Conservation (phyloP, 1,140 invertebrate species). For the Antheraea mylitta region DNA sequence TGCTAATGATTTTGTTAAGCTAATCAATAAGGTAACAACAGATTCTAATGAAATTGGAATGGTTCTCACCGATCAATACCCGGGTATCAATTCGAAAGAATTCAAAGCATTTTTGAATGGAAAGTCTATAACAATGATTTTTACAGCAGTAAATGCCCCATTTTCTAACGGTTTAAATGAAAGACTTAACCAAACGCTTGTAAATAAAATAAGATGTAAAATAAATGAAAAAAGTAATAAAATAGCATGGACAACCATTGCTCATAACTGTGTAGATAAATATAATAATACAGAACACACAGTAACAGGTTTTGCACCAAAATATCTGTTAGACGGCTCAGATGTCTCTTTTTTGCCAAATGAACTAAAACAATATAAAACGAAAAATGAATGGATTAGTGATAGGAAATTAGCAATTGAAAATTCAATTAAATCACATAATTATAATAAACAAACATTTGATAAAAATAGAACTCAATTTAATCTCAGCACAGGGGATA, state of each 20-base stretch:
- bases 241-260: conserved; percentile 22
- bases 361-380: too few relatives aligned
- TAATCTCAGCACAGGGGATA: conserved; percentile 28
- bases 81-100: conserved; percentile 8
- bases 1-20: conserved; percentile 53
- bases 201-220: conserved; percentile 44
- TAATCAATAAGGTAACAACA: conserved; percentile 34
- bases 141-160: conserved; percentile 24
- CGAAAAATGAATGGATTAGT: conserved; percentile 26
- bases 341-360: too few relatives aligned
- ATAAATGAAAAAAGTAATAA: conserved; percentile 23
- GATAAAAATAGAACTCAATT: conserved; percentile 26
- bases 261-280: conserved; percentile 26
- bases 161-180: conserved; percentile 34
- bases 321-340: conserved; percentile 20
- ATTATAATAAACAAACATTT: conserved; percentile 24
- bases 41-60: conserved; percentile 33
- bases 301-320: conserved; percentile 44
- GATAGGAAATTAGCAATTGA: conserved; percentile 23
- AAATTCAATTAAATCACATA: neutral
- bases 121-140: conserved; percentile 26
- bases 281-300: conserved; percentile 47
- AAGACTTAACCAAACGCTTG: conserved; percentile 39
- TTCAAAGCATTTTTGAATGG: conserved; percentile 12
- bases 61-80: conserved; percentile 16